These are phyloP conservation scores for Platorchestia sp. DNA, from an alignment of 1,140 invertebrate genomes.

Conservation along the genomic window DNA sequence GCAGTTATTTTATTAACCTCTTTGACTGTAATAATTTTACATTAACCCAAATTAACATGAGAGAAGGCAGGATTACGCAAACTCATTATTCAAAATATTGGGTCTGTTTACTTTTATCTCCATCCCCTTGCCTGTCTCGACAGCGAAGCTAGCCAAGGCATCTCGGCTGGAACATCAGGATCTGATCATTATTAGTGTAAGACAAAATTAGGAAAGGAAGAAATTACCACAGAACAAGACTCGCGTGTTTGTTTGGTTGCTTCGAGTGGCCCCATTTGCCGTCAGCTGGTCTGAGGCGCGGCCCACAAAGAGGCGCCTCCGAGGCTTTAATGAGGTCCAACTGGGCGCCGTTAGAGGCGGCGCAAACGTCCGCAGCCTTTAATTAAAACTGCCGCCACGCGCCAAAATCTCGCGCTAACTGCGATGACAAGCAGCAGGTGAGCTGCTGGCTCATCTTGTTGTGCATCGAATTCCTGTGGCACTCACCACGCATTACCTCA, in stretches of 20 bases:
- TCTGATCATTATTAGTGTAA: neutral
- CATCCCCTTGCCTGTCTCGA: neutral
- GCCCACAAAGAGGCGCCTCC: neutral
- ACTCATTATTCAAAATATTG: neutral
- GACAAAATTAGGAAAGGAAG: neutral
- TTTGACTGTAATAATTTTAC: neutral
- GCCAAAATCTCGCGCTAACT: neutral
- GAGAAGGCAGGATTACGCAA: neutral
- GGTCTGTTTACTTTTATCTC: neutral
- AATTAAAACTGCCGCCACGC: neutral
- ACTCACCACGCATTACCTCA: neutral
- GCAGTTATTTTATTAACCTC: neutral
- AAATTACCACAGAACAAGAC: neutral
- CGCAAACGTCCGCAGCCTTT: neutral
- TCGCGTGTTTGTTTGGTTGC: neutral
- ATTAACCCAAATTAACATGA: neutral
- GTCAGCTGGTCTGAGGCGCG: slow-evolving; percentile 3
- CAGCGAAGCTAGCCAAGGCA: neutral
- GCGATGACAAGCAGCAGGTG: neutral
- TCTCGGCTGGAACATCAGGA: neutral
- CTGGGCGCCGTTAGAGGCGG: neutral
- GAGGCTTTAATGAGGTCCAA: neutral
- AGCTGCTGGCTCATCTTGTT: neutral
- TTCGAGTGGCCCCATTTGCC: slow-evolving; percentile 4
- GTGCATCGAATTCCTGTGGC: neutral